A percentile compares a stretch with the other conserved stretches of the same genome.
phyloP scores from a whole-genome alignment of 2,797 vertebrate species.

The Smutsia gigantea region DNA sequence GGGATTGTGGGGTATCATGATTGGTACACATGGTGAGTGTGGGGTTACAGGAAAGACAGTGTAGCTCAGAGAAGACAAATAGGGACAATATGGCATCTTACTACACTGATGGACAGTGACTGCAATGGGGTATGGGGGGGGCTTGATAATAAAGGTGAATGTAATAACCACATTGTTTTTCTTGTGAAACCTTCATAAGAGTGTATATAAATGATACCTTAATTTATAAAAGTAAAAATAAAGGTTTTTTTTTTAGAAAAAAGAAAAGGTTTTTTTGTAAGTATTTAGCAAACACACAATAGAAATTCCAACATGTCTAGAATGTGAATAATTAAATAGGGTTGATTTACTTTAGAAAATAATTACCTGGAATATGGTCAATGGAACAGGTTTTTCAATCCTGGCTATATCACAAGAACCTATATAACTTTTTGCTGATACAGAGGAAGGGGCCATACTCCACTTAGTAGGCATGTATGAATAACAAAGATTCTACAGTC shows the following conservation, averaged over 20 bases:
- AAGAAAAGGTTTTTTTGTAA: slow-evolving; percentile 13
- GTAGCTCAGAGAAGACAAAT: too few species aligned
- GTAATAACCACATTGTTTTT: too few species aligned
- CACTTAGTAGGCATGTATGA: background rate
- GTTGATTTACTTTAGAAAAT: slow-evolving; percentile 41
- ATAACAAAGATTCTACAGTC: background rate
- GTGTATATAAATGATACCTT: too few species aligned
- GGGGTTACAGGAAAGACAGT: too few species aligned
- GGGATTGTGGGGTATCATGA: too few species aligned
- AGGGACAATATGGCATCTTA: too few species aligned
- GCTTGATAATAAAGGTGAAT: too few species aligned
- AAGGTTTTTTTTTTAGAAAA: background rate
- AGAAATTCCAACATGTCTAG: slow-evolving; percentile 13
- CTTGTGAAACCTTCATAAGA: too few species aligned
- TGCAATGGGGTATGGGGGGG: too few species aligned
- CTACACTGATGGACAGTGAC: too few species aligned
- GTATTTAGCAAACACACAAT: slow-evolving; percentile 18
- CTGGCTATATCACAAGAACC: background rate
- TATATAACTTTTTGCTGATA: background rate
- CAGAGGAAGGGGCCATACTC: background rate
- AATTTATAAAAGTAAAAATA: slow-evolving; percentile 54
- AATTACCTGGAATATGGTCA: background rate
- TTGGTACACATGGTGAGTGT: too few species aligned
- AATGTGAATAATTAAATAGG: background rate
- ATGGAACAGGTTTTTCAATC: background rate